A percentile compares a stretch with the other conserved stretches of the same genome.
phyloP scores from a whole-genome alignment of 2,888 invertebrate species.

The Dicranocentrus wangi region DNA sequence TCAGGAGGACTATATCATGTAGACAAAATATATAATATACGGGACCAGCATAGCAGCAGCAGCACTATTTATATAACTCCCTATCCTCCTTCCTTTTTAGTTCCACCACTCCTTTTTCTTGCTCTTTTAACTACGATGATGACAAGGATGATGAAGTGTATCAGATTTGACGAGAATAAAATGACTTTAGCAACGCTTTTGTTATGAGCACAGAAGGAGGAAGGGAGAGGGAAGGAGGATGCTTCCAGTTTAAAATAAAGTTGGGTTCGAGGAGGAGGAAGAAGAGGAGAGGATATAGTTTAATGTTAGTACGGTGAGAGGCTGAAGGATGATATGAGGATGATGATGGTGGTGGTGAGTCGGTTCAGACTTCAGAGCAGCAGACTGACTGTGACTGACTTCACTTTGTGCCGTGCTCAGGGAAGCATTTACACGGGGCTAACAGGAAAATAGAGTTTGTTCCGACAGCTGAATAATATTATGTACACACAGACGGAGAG shows the following conservation, averaged over 20 bases:
- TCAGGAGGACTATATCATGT: no score
- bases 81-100: not conserved
- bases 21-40: no score
- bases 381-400: not conserved
- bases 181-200: constrained; percentile 62
- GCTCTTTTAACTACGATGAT: constrained; percentile 43
- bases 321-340: no score
- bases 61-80: no score
- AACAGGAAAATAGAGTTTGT: not conserved
- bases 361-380: not conserved
- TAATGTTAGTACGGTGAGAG: not conserved
- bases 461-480: not conserved
- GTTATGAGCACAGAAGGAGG: no score
- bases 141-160: constrained; percentile 64
- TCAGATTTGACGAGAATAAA: constrained; percentile 65
- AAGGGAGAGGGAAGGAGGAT: constrained; percentile 35
- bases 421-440: not conserved
- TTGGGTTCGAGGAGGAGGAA: constrained; percentile 9
- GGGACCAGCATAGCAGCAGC: no score
- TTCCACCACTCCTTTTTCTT: constrained; percentile 2
- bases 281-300: constrained; percentile 26
- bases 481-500: not conserved
- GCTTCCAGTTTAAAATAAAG: constrained; percentile 52
- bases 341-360: no score
- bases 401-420: constrained; percentile 19